Base-by-base conservation (phyloP, 2,888 invertebrate genomes). In the Trissonchulus sp. region DNA sequence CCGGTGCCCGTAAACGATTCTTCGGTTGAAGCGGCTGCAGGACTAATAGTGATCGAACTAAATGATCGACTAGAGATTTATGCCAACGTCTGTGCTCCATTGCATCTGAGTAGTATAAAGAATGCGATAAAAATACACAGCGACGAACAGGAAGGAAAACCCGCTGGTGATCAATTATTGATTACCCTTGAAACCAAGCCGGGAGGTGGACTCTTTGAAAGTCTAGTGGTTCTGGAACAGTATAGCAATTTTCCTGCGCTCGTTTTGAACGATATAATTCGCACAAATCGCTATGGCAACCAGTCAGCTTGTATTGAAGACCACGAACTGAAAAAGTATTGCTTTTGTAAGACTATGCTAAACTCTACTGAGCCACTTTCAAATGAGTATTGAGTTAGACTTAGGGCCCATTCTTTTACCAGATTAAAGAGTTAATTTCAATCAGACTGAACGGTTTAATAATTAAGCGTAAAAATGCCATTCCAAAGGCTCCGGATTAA, bases 141-240 rank as follows among this genome's bases (percentile, higher is more conserved):
- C 23, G 48, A 48, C 48, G 48, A 48, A 23, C 8, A 15, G 8
- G 23, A 8, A 15, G 48, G 48, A 48, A 23, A 23, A 23, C 23
- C 48, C 8, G 8, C 48, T 48, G 8, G 8, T 48, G 48, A 48
- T 15, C 8, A 48, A 23, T 23, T 48, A 23, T 48, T 48, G 48
- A 48, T 82, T 90, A 3, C 84, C 90, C 77, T 86, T 88, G 31
- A 72, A 76, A 8, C 74, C 68, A 72, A n/a, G 72, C 36, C 37
- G 28, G 68, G 35, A 36, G 73, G 68, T 23, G 65, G 65, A 31
- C 30, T 65, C 30, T 65, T 65, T 65, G 65, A 72, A n/a, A 33
- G 28, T 30, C 8, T 3, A 2, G 35, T 15, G 48, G 23, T 48
- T 15, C 48, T 48, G 48, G 48, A 48, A 8, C 48, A 15, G 48